Evolutionary conservation across 2,888 invertebrate genomes (phyloP), one percentile per base, ranked within the genome.

Genomic region (Syritta pipiens): DNA sequence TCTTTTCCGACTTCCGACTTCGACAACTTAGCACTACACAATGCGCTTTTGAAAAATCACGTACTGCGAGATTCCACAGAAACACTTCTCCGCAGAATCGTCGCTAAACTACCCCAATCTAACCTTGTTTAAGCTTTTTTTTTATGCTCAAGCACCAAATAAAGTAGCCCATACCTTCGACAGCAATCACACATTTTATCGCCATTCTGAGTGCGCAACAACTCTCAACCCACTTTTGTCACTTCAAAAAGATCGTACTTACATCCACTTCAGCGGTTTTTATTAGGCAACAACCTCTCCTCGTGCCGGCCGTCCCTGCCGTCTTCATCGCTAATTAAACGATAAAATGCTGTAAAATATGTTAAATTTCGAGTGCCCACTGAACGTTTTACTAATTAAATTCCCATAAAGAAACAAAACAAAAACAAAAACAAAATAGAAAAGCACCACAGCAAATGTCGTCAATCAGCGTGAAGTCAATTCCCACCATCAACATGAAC

Each of bases 291-390:
- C 32, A 14, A 30, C 28, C 17, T 30, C 7, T 10, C n/a, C n/a
- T n/a, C n/a, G n/a, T n/a, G n/a, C n/a, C n/a, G n/a, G n/a, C n/a
- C n/a, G n/a, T n/a, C n/a, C n/a, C n/a, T n/a, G n/a, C n/a, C n/a
- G n/a, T n/a, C n/a, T n/a, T n/a, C n/a, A 24, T 12, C 26, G 57
- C 28, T 57, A 67, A 67, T 67, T 67, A 57, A 67, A 37, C 55
- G 30, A 67, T 55, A 46, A 60, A 59, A 53, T 53, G 14, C 10
- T 28, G 6, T 59, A 22, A 57, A 53, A 51, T 49, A 67, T 53
- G 37, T 17, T 35, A 40, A 57, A 30, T 14, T 59, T 6, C 37
- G 17, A 12, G 28, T 7, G 20, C n/a, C 1, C n/a, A 17, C 17
- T 53, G 60, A 48, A 55, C 30, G 17, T 20, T 26, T 49, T 51